Percentiles rank a stretch among this genome's conserved stretches.
Evolutionary conservation across 2,888 invertebrate genomes (phyloP).

Genomic region (Osmoderma eremita): DNA sequence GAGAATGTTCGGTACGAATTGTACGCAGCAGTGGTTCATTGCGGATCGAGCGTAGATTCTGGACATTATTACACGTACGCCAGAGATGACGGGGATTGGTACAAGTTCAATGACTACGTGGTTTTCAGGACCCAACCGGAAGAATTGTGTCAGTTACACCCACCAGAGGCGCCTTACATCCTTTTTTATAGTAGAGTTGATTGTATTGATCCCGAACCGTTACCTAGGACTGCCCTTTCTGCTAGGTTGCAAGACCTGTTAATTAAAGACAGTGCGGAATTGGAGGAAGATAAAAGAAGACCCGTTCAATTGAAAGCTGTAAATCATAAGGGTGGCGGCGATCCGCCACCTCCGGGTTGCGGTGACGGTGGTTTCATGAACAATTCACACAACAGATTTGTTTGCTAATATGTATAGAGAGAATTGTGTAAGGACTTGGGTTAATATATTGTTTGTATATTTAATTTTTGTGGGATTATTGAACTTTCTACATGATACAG

Average conservation of each 20-base stretch:
- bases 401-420: conserved; percentile 55
- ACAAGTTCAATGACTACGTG: conserved; percentile 82
- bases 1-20: conserved; percentile 68
- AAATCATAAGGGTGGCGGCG: conserved; percentile 63
- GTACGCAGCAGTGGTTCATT: conserved; percentile 87
- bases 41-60: conserved; percentile 83
- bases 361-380: conserved; percentile 62
- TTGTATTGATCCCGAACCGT: conserved; percentile 55
- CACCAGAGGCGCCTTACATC: conserved; percentile 85
- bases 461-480: conserved; percentile 33
- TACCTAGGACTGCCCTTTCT: conserved; percentile 55
- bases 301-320: conserved; percentile 44
- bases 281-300: conserved; percentile 54
- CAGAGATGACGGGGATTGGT: conserved; percentile 77
- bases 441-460: conserved; percentile 44
- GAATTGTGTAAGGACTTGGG: conserved; percentile 43
- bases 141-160: conserved; percentile 71
- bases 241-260: conserved; percentile 55
- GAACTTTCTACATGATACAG: conserved; percentile 35
- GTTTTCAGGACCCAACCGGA: conserved; percentile 71
- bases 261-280: conserved; percentile 56
- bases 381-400: conserved; percentile 59
- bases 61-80: conserved; percentile 91
- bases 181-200: conserved; percentile 74
- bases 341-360: conserved; percentile 67